Conservation (phyloP, 2,797 vertebrate species). For the Sardinella longiceps region DNA sequence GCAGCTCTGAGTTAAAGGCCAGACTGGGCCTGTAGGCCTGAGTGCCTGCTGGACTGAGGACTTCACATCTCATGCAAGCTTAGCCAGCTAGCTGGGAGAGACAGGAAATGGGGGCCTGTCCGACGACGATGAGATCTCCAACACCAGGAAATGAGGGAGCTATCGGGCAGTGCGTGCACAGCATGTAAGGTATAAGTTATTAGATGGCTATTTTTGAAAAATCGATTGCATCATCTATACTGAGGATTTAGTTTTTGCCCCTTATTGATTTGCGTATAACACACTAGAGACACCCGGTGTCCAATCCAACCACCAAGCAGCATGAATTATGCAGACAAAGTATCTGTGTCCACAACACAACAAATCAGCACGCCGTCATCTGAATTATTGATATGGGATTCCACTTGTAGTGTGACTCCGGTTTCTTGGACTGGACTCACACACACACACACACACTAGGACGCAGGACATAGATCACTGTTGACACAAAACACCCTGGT, state of each 20-base stretch:
- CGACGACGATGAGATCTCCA: neutral
- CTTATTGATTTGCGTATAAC: constrained; percentile 63
- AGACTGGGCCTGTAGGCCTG: constrained; percentile 37
- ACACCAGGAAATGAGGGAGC: neutral
- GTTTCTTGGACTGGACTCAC: constrained; percentile 42
- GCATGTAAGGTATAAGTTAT: neutral
- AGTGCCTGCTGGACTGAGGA: constrained; percentile 7
- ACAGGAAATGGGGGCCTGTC: neutral
- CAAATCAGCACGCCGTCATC: constrained; percentile 66
- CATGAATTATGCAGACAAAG: constrained; percentile 73
- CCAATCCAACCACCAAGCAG: constrained; percentile 50
- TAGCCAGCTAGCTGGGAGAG: neutral
- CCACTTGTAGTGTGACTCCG: constrained; percentile 63
- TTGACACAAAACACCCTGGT: constrained; percentile 27
- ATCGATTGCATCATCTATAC: neutral
- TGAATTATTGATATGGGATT: constrained; percentile 73
- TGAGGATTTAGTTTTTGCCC: neutral
- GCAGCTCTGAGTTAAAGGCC: constrained; percentile 7
- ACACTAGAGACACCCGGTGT: constrained; percentile 46
- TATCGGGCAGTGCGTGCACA: neutral
- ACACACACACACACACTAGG: constrained; percentile 29
- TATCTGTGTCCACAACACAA: constrained; percentile 69
- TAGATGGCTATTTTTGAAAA: neutral
- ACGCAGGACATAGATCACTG: constrained; percentile 23
- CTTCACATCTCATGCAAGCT: neutral